A percentile compares a stretch with the other conserved stretches of the same genome.
These are phyloP conservation scores for Prosopocoilus inquinatus DNA, from an alignment of 2,888 invertebrate genomes.

Conservation along the genomic window DNA sequence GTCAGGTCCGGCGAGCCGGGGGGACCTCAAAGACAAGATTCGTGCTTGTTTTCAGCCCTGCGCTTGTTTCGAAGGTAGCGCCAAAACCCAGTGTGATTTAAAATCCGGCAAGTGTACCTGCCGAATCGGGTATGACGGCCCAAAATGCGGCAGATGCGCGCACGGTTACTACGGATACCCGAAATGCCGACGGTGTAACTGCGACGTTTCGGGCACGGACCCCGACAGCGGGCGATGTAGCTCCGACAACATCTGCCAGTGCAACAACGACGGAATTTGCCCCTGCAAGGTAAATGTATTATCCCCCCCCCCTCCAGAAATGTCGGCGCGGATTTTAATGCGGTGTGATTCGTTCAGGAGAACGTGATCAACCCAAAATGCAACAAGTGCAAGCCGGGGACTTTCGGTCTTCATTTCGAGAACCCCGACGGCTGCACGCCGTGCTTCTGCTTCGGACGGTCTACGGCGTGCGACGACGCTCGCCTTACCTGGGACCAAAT, in stretches of 20 bases:
- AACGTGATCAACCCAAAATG: constrained; percentile 85
- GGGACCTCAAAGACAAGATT: too few species aligned
- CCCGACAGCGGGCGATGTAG: constrained; percentile 47
- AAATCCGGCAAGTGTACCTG: constrained; percentile 73
- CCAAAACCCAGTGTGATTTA: constrained; percentile 66
- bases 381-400: constrained; percentile 76
- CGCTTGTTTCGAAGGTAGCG: constrained; percentile 72
- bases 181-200: constrained; percentile 81
- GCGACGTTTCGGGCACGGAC: constrained; percentile 72
- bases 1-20: too few species aligned
- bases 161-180: constrained; percentile 88
- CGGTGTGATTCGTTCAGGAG: constrained; percentile 55
- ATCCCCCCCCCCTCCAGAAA: not conserved
- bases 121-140: constrained; percentile 70
- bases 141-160: constrained; percentile 79
- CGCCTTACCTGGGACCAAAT: constrained; percentile 80
- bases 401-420: constrained; percentile 77
- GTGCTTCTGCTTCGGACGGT: constrained; percentile 95
- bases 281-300: constrained; percentile 73
- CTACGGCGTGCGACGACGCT: constrained; percentile 76
- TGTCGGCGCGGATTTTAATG: not conserved
- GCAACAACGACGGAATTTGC: constrained; percentile 78
- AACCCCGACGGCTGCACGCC: constrained; percentile 88
- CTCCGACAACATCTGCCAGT: constrained; percentile 62
- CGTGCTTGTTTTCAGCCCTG: constrained; percentile 55